These are phyloP conservation scores for Cavia aperea DNA, from an alignment of 2,113 vertebrate species.

Conservation along the genomic window DNA sequence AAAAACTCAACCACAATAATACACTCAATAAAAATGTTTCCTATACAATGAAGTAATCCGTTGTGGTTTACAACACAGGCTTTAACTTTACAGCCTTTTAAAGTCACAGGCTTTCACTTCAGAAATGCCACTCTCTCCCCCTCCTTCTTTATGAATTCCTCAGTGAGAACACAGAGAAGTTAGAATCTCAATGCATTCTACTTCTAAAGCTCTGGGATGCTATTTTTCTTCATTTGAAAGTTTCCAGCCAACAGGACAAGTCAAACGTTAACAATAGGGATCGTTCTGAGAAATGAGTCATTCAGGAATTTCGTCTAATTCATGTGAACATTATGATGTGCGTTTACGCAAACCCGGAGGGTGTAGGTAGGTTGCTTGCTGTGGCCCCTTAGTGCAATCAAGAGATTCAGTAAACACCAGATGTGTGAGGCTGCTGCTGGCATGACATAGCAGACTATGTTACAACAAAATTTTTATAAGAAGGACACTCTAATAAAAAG, in stretches of 20 bases:
- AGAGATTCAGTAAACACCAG: not conserved
- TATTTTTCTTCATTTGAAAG: constrained; percentile 23
- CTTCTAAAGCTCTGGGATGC: not conserved
- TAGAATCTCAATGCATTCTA: not conserved
- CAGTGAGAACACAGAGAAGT: not conserved
- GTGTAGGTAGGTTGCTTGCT: not conserved
- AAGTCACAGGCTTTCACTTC: not conserved
- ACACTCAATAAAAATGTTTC: not conserved
- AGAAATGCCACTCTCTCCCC: not conserved
- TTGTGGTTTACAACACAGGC: not conserved
- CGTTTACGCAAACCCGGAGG: not conserved
- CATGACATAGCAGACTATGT: too few species aligned
- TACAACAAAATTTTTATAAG: not conserved
- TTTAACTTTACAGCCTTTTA: too few species aligned
- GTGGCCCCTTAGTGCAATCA: not conserved
- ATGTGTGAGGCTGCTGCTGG: too few species aligned
- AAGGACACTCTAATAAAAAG: not conserved
- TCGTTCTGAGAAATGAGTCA: constrained; percentile 8
- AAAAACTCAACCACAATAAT: not conserved
- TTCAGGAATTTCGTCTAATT: not conserved
- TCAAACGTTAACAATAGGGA: not conserved
- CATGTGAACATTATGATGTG: not conserved
- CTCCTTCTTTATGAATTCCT: not conserved
- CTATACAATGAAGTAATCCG: not conserved
- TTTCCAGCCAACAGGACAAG: not conserved